Conservation (phyloP, 2,113 vertebrate genomes). For the Pungitius pungitius region DNA sequence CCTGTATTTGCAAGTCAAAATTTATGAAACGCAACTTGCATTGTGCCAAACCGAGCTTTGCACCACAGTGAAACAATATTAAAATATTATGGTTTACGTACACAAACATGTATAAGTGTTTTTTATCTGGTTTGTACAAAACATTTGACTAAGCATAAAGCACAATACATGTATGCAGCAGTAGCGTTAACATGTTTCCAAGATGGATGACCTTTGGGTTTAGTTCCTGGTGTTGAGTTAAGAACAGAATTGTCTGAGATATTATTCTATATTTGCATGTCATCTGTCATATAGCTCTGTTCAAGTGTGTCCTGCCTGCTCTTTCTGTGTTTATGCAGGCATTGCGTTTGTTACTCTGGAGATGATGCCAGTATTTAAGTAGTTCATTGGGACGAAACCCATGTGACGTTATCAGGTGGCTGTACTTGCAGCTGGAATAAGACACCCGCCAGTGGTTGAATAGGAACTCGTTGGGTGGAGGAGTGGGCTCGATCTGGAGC, state of each 20-base stretch:
- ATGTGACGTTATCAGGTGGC: conserved; percentile 96
- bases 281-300: conserved; percentile 54
- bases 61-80: conserved; percentile 2
- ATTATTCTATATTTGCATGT: neutral
- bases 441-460: conserved; percentile 98
- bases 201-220: neutral
- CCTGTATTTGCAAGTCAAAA: neutral
- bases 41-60: conserved; percentile 28
- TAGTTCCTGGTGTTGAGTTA: neutral
- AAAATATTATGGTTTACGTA: conserved; percentile 33
- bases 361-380: conserved; percentile 95
- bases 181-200: neutral
- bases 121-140: conserved; percentile 27
- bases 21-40: conserved; percentile 15
- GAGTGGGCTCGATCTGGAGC: conserved; percentile 88
- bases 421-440: conserved; percentile 98
- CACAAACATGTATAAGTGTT: neutral
- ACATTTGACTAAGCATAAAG: neutral
- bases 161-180: neutral
- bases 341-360: conserved; percentile 93
- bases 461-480: conserved; percentile 91
- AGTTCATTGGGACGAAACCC: conserved; percentile 93
- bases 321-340: conserved; percentile 88
- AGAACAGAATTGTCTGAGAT: neutral
- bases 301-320: conserved; percentile 81